Conservation (phyloP, 64 coral and sea anemone species). For the Montipora efflorescens region DNA sequence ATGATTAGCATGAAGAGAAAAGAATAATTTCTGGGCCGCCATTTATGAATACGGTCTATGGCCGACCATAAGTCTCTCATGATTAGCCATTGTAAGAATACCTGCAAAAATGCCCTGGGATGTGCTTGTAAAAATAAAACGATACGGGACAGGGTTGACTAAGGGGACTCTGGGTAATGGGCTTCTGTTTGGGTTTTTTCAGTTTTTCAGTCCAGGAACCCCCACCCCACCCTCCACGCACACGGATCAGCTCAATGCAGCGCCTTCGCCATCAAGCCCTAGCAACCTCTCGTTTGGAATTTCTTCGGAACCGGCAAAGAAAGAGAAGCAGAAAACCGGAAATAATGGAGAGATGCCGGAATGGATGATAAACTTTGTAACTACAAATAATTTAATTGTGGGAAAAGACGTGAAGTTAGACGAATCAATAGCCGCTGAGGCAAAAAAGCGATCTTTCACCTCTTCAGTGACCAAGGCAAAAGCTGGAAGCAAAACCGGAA, state of each 20-base stretch:
- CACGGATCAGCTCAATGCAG: not conserved
- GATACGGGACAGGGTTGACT: too few relatives aligned
- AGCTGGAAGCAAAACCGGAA: constrained; percentile 30
- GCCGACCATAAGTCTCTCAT: too few relatives aligned
- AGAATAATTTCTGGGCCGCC: too few relatives aligned
- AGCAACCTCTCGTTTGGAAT: not conserved
- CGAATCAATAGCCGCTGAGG: constrained; percentile 22
- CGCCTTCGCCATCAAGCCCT: not conserved
- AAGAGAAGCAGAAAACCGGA: constrained; percentile 17
- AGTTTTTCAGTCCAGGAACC: constrained; percentile 59
- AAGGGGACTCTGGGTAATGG: too few relatives aligned
- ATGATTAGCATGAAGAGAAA: too few relatives aligned
- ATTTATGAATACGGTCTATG: too few relatives aligned
- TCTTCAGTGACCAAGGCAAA: not conserved
- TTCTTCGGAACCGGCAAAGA: constrained; percentile 8
- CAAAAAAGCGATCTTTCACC: constrained; percentile 1
- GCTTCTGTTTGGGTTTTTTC: not conserved
- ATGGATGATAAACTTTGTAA: constrained; percentile 76
- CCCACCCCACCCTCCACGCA: constrained; percentile 20
- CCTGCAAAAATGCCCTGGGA: too few relatives aligned
- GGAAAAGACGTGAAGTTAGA: constrained; percentile 70
- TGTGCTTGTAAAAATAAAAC: too few relatives aligned
- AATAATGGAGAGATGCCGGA: constrained; percentile 76
- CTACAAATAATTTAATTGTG: constrained; percentile 61
- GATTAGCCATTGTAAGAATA: too few relatives aligned